Conservation (phyloP, 1,140 invertebrate species). For the Battus philenor region DNA sequence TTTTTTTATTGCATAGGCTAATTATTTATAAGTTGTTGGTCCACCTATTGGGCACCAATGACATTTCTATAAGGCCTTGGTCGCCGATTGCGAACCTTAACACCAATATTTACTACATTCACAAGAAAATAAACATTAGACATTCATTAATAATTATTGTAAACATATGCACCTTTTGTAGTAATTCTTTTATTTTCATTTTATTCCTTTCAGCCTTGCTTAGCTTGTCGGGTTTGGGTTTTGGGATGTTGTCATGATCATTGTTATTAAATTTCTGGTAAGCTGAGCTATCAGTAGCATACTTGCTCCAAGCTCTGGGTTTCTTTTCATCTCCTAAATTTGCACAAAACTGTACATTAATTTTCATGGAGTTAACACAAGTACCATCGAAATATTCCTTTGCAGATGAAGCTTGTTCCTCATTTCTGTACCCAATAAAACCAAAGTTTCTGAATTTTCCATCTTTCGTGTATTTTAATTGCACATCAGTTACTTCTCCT, state of each 20-base stretch:
- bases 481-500: conserved; percentile 92
- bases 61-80: no score
- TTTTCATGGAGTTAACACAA: conserved; percentile 87
- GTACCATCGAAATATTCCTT: conserved; percentile 88
- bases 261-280: conserved; percentile 77
- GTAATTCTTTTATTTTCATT: conserved; percentile 78
- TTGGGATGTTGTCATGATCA: conserved; percentile 32
- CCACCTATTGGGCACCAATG: no score
- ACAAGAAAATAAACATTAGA: no score
- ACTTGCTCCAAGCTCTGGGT: conserved; percentile 94
- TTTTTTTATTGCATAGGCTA: no score
- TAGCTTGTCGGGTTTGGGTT: conserved; percentile 53
- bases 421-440: conserved; percentile 91
- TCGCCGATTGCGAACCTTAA: no score
- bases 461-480: conserved; percentile 93
- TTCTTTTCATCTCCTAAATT: conserved; percentile 87
- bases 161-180: conserved; percentile 77
- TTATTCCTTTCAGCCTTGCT: conserved; percentile 71
- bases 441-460: conserved; percentile 94
- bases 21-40: no score
- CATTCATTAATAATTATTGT: no score
- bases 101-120: no score
- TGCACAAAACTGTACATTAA: conserved; percentile 86
- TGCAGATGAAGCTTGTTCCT: conserved; percentile 86
- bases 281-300: conserved; percentile 82